These are phyloP conservation scores for Cranoglanis bouderius DNA, from an alignment of 2,113 vertebrate genomes.

Conservation along the genomic window DNA sequence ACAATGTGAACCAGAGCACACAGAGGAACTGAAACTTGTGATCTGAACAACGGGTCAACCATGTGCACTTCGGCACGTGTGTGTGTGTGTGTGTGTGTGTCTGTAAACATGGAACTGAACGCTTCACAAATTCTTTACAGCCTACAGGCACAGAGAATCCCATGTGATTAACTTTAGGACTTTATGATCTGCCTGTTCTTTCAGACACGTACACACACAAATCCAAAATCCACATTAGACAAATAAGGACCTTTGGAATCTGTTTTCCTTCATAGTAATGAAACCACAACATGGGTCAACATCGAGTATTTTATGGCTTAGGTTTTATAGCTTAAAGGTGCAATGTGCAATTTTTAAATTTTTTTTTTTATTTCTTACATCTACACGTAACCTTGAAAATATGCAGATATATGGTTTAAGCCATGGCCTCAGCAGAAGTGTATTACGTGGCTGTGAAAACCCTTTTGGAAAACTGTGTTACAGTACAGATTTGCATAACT, in stretches of 20 bases:
- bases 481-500: not conserved
- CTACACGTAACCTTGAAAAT: not conserved
- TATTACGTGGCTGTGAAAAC: too few relatives aligned
- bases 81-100: not conserved
- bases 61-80: not conserved
- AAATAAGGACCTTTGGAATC: not conserved
- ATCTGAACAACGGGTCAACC: not conserved
- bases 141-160: not conserved
- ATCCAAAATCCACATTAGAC: not conserved
- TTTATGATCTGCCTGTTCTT: not conserved
- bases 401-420: not conserved
- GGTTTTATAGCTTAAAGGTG: not conserved
- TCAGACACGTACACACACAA: not conserved
- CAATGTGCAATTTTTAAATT: not conserved
- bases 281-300: not conserved
- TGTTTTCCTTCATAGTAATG: too few relatives aligned
- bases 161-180: not conserved
- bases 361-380: not conserved
- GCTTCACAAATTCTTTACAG: not conserved
- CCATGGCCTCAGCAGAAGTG: too few relatives aligned
- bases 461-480: too few relatives aligned
- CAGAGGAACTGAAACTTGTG: conserved; percentile 28
- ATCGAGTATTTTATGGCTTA: not conserved
- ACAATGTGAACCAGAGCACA: not conserved
- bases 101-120: not conserved